Evolutionary conservation across 2,797 vertebrate species (phyloP).

Genomic region (Argya squamiceps): DNA sequence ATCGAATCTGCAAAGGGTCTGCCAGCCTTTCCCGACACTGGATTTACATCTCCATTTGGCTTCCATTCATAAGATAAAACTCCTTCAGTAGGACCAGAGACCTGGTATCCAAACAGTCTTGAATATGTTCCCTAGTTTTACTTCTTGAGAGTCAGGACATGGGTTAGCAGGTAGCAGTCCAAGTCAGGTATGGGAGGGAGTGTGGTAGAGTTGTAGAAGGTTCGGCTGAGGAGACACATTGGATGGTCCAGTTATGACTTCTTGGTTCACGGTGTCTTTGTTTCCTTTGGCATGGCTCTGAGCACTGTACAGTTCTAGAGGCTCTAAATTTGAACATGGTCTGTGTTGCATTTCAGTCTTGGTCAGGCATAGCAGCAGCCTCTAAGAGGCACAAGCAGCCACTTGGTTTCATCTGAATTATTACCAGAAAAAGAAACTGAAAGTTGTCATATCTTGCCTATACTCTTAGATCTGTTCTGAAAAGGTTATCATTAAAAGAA

Average conservation of each 20-base stretch:
- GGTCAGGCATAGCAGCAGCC: neutral
- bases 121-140: neutral
- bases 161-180: neutral
- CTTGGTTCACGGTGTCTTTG: neutral
- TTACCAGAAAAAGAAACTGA: conserved; percentile 21
- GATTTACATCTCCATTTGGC: neutral
- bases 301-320: neutral
- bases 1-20: neutral
- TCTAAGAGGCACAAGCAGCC: neutral
- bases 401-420: neutral
- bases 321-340: neutral
- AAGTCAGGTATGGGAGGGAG: neutral
- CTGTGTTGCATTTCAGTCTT: neutral
- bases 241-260: neutral
- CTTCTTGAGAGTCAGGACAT: neutral
- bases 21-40: neutral
- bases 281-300: neutral
- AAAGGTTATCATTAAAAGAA: conserved; percentile 25
- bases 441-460: neutral
- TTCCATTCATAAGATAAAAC: neutral
- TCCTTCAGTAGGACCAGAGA: neutral
- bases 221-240: neutral
- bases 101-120: neutral
- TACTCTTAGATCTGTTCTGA: neutral
- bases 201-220: neutral